Percentiles rank a stretch among this genome's conserved stretches.
These are phyloP conservation scores for Diplogasteroides magnus DNA, from an alignment of 1,140 invertebrate species.

Conservation along the genomic window DNA sequence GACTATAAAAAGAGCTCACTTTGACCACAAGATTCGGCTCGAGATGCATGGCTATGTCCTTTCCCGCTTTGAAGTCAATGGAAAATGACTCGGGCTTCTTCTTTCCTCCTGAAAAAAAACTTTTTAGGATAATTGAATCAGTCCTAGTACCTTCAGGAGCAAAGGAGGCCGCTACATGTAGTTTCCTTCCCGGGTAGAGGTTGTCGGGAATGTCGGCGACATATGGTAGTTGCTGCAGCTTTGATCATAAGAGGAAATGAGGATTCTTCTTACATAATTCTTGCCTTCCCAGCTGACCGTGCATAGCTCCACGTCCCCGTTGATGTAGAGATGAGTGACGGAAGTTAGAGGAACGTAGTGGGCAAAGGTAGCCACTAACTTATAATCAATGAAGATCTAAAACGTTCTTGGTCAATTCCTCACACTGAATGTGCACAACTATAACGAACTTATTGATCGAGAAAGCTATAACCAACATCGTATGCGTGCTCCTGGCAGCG, in stretches of 20 bases:
- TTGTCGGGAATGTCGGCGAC: conserved; percentile 54
- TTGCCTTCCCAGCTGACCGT: conserved; percentile 46
- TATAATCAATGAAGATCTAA: conserved; percentile 52
- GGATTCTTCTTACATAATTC: conserved; percentile 38
- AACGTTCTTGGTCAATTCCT: too few species aligned
- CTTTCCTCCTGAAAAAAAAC: not conserved
- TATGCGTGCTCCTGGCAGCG: conserved; percentile 45
- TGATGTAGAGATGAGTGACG: conserved; percentile 51
- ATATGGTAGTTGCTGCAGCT: conserved; percentile 46
- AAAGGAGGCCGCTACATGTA: conserved; percentile 47
- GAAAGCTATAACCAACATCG: conserved; percentile 22
- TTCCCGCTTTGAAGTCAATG: conserved; percentile 40
- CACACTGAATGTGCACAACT: not conserved
- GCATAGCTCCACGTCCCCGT: conserved; percentile 50
- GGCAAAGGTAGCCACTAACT: conserved; percentile 51
- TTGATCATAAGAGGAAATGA: conserved; percentile 10
- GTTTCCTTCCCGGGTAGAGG: conserved; percentile 49
- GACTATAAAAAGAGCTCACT: conserved; percentile 27
- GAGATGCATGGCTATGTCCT: conserved; percentile 38
- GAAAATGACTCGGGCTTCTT: conserved; percentile 47
- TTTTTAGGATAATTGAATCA: not conserved
- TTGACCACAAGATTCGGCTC: conserved; percentile 38
- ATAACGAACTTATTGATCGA: conserved; percentile 21
- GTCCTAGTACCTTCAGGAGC: not conserved
- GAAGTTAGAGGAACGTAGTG: conserved; percentile 49